Conservation (phyloP, 1,140 invertebrate genomes). For the Dreissena rostriformis region DNA sequence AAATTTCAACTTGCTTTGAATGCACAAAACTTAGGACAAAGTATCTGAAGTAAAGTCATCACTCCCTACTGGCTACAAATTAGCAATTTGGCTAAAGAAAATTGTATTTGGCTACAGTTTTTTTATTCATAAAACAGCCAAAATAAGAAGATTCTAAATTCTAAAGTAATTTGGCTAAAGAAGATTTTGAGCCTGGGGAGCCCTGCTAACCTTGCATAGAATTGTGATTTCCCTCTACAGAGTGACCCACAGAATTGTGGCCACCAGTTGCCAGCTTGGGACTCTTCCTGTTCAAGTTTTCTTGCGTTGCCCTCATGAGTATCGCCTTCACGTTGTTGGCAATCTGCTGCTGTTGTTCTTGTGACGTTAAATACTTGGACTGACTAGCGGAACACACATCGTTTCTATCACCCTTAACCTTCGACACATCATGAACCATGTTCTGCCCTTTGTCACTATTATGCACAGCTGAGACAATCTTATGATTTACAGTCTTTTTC, state of each 20-base stretch:
- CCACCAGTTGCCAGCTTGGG: slow-evolving; percentile 38
- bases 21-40: too few relatives aligned
- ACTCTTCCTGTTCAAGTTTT: slow-evolving; percentile 44
- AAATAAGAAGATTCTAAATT: too few relatives aligned
- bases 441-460: slow-evolving; percentile 10
- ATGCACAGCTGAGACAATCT: slow-evolving; percentile 29
- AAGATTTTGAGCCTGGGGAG: too few relatives aligned
- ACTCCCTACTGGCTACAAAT: too few relatives aligned
- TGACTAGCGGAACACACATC: slow-evolving; percentile 55
- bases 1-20: too few relatives aligned
- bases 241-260: slow-evolving; percentile 27
- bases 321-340: slow-evolving; percentile 41
- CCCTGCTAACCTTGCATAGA: slow-evolving; percentile 49
- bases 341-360: slow-evolving; percentile 13
- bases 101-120: too few relatives aligned
- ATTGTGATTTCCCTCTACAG: slow-evolving; percentile 24
- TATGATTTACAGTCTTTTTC: slow-evolving; percentile 28
- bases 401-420: slow-evolving; percentile 39
- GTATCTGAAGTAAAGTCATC: too few relatives aligned
- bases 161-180: too few relatives aligned
- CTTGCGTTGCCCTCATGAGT: slow-evolving; percentile 34
- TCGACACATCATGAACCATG: slow-evolving; percentile 22
- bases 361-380: slow-evolving; percentile 5
- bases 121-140: too few relatives aligned
- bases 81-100: too few relatives aligned